Base-by-base conservation (phyloP, 2,888 invertebrate species). In the Drosophila parthenogenetica region DNA sequence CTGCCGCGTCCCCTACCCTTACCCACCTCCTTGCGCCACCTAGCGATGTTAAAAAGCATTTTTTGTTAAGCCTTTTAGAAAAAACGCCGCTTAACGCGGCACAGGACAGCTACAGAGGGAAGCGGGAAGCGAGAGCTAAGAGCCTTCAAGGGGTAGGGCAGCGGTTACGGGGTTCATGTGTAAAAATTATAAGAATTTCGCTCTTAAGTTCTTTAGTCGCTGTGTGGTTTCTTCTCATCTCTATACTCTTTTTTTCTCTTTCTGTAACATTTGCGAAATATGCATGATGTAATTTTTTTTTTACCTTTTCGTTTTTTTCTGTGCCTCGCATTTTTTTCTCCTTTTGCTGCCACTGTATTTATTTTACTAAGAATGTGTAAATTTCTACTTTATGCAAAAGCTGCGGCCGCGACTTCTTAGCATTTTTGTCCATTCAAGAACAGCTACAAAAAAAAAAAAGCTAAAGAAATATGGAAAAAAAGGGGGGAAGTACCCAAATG, bases 361-460 rank as follows among this genome's bases (percentile, higher is more conserved):
- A 87, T 83, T 83, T 88, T 60, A 72, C 81, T 89, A 85, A 87
- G 85, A 85, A 85, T 85, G 85, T 85, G 85, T 89, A 89, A 89
- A 85, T 85, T 85, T 89, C 74, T 87, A 77, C 85, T 85, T 85
- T 89, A 89, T 85, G 84, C 80, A 69, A 82, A 69, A 68, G 66
- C 83, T 69, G 88, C 68, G 87, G 86, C 72, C 77, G 73, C 80
- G 83, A 83, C 88, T 87, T 83, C 88, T 83, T 83, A 69, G 80
- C 86, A 83, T 83, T 70, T 83, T 87, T 83, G 46, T 75, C 40
- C 60, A 66, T 54, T 63, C 42, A 49, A 39, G 16, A 37, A 35
- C 39, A 29, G 29, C 29, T 8, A 19, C 51, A 49, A 35, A 7
- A 32, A 22, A 19, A 45, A 35, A 7, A 32, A 22, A 19, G 7